Evolutionary conservation across 1,140 invertebrate genomes (phyloP), one percentile per base, ranked within the genome.

Genomic region (Drosophila ercepeae): DNA sequence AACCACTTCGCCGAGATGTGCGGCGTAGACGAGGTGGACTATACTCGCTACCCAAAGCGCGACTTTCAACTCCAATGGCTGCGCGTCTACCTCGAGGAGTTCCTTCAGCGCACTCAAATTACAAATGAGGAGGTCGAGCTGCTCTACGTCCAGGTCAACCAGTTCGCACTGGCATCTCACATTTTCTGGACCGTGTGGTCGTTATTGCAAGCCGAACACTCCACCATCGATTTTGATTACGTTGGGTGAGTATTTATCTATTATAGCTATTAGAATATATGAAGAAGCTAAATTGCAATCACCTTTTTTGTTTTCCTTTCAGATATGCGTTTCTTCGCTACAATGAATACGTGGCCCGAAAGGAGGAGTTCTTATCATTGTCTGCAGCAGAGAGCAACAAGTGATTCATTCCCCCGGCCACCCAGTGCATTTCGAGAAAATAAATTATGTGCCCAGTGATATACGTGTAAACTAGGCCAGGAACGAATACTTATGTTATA

Each of bases 1-100:
- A 99, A 99, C 93, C 98, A 99, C 93, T 99, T 99, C 93, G 95
- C 96, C 83, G 98, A 99, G 94, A 99, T 97, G 94, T 97, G 96
- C 82, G 98, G 98, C 96, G 92, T 97, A 27, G 94, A 93, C 39
- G 93, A 95, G 73, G 94, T 95, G 4, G 95, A 97, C 90, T 97
- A 95, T 91, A 92, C 93, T 2, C 92, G 94, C 44, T 99, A 97
- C 92, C 98, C 98, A 0, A 93, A 93, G 52, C 93, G 95, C 89
- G 94, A 95, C 18, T 95, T 97, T 72, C 97, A 98, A 92, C 91
- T 94, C 44, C 86, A 92, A n/a, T 99, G 98, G 98, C 91, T 99
- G 58, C 92, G 92, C 63, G 92, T 93, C 41, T 98, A 98, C 90
- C 92, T 98, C 5, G 84, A 94, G 72, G 92, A 94, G 61, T 97